phyloP scores from a whole-genome alignment of 2,113 vertebrate genomes.

The Aspidoscelis tigris region DNA sequence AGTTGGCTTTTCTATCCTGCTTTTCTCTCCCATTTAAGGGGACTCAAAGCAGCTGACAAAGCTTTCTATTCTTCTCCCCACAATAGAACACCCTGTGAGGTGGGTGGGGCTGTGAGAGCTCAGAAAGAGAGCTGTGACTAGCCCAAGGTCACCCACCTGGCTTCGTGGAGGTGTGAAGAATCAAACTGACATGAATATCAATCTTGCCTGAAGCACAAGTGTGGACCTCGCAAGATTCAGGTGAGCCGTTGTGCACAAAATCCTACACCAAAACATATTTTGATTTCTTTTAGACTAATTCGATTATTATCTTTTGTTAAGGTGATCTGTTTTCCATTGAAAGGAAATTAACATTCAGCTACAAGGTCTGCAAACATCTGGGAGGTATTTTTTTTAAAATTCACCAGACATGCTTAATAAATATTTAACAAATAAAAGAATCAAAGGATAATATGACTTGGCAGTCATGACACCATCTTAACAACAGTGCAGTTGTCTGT shows the following conservation, averaged over 20 bases:
- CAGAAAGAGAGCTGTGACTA: too few relatives aligned
- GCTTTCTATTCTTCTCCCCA: too few relatives aligned
- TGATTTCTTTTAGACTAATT: neutral
- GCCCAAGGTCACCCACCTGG: too few relatives aligned
- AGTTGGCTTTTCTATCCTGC: too few relatives aligned
- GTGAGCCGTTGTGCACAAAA: neutral
- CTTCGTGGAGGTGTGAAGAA: too few relatives aligned
- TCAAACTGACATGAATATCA: neutral
- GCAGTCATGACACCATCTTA: neutral
- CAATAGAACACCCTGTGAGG: too few relatives aligned
- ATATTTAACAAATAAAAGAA: constrained; percentile 51
- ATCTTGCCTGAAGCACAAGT: neutral
- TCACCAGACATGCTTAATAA: constrained; percentile 24
- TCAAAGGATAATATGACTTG: constrained; percentile 31
- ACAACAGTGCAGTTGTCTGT: constrained; percentile 24
- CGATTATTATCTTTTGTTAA: neutral
- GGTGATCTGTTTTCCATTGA: constrained; percentile 2
- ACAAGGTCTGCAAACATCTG: constrained; percentile 13
- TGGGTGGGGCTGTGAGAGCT: too few relatives aligned
- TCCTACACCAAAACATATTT: constrained; percentile 4
- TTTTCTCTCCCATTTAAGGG: too few relatives aligned
- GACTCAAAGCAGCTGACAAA: too few relatives aligned
- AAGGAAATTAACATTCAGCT: constrained; percentile 35
- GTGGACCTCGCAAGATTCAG: neutral
- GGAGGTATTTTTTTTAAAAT: constrained; percentile 14